Conservation (phyloP, 1,140 invertebrate species). For the Zaprionus ghesquierei region DNA sequence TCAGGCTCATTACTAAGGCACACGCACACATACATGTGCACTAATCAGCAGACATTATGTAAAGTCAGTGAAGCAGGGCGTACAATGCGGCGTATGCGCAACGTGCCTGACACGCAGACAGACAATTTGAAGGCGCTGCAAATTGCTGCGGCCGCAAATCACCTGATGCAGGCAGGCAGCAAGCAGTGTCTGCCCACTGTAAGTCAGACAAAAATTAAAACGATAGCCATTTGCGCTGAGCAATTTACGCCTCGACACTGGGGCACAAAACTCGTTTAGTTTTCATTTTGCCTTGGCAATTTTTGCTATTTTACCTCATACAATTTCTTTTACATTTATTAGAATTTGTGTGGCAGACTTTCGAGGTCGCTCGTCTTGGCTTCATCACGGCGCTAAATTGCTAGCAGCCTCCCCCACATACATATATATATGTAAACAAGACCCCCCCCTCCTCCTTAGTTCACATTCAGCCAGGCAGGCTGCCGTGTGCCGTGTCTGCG, state of each 20-base stretch:
- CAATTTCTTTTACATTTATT: slow-evolving; percentile 80
- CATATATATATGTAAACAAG: slow-evolving; percentile 36
- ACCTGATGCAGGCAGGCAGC: slow-evolving; percentile 15
- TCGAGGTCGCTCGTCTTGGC: slow-evolving; percentile 28
- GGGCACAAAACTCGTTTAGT: slow-evolving; percentile 70
- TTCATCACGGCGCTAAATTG: slow-evolving; percentile 38
- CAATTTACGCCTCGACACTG: slow-evolving; percentile 54
- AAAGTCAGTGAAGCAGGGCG: slow-evolving; percentile 63
- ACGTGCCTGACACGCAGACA: slow-evolving; percentile 4
- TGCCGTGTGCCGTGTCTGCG: slow-evolving; percentile 10
- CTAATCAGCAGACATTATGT: slow-evolving; percentile 77
- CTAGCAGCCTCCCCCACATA: slow-evolving; percentile 33
- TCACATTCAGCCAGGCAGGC: slow-evolving; percentile 19
- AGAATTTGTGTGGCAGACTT: slow-evolving; percentile 70
- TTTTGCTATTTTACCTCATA: slow-evolving; percentile 77
- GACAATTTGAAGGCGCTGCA: slow-evolving; percentile 16
- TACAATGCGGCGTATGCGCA: slow-evolving; percentile 49
- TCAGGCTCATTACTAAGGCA: slow-evolving; percentile 38
- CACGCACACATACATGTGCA: slow-evolving; percentile 1
- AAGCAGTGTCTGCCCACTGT: background rate
- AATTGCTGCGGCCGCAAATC: slow-evolving; percentile 43
- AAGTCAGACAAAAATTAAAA: slow-evolving; percentile 65
- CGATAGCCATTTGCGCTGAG: slow-evolving; percentile 76
- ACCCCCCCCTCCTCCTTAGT: background rate
- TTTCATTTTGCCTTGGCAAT: slow-evolving; percentile 72